Evolutionary conservation across 2,113 vertebrate genomes (phyloP).

Genomic region (Setophaga petechia): DNA sequence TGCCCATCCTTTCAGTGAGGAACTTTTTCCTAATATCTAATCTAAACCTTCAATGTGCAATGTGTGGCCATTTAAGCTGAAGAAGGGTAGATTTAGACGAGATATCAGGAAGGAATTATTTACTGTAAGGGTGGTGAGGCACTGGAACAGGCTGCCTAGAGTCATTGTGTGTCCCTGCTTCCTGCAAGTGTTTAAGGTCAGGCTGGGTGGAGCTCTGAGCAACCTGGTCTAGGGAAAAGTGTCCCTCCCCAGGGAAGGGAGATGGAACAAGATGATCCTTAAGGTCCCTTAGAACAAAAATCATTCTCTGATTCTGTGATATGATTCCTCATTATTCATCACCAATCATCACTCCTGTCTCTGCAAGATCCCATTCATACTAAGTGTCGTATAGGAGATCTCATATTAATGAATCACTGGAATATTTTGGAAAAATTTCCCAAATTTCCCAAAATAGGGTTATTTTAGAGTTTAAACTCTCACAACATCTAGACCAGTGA

Average conservation of each 20-base stretch:
- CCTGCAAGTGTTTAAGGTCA: background rate
- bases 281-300: background rate
- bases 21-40: background rate
- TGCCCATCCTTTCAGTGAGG: background rate
- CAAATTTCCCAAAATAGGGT: background rate
- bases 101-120: background rate
- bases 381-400: background rate
- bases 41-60: background rate
- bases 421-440: background rate
- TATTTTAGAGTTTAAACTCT: background rate
- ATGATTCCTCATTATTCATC: background rate
- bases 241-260: background rate
- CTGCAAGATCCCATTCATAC: background rate
- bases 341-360: background rate
- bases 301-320: background rate
- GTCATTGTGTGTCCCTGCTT: accelerated
- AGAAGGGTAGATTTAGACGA: background rate
- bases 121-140: background rate
- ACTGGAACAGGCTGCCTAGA: background rate
- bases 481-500: background rate
- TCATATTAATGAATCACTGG: background rate
- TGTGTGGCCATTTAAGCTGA: background rate
- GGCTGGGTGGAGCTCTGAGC: background rate
- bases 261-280: background rate
- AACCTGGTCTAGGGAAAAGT: background rate